Percentiles rank a stretch among this genome's conserved stretches.
Conservation (phyloP, 2,888 invertebrate genomes). For the Muscina levida region DNA sequence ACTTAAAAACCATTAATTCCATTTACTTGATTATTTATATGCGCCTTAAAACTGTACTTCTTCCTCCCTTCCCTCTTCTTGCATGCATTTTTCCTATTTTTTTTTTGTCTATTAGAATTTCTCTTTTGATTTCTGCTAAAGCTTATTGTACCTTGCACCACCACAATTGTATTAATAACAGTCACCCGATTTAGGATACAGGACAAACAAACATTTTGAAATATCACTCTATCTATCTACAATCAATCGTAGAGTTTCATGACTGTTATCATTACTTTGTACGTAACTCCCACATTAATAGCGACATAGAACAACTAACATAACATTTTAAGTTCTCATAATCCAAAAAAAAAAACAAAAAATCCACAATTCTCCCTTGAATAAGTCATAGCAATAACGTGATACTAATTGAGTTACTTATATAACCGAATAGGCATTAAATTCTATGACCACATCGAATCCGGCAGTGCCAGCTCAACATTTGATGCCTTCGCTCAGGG, state of each 20-base stretch:
- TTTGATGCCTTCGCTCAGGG: conserved; percentile 85
- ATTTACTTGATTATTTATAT: no score
- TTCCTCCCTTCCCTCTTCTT: no score
- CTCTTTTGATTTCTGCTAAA: neutral
- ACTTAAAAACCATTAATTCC: no score
- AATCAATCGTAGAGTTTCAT: conserved; percentile 8
- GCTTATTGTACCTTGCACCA: conserved; percentile 44
- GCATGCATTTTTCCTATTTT: no score
- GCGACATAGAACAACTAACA: neutral
- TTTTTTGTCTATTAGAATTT: no score
- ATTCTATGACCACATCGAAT: conserved; percentile 84
- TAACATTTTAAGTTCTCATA: neutral
- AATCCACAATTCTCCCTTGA: no score
- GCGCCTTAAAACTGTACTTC: no score
- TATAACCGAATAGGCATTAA: conserved; percentile 75
- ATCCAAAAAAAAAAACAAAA: neutral
- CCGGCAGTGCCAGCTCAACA: conserved; percentile 82
- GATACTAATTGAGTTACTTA: neutral
- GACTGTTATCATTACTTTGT: conserved; percentile 59
- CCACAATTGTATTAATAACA: conserved; percentile 62
- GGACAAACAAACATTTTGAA: neutral
- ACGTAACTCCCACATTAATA: conserved; percentile 7
- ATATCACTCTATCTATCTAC: neutral
- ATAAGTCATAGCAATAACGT: neutral
- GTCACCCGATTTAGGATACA: conserved; percentile 41